Evolutionary conservation across 2,113 vertebrate species (phyloP).

Genomic region (Chaetorhynchus papuensis): DNA sequence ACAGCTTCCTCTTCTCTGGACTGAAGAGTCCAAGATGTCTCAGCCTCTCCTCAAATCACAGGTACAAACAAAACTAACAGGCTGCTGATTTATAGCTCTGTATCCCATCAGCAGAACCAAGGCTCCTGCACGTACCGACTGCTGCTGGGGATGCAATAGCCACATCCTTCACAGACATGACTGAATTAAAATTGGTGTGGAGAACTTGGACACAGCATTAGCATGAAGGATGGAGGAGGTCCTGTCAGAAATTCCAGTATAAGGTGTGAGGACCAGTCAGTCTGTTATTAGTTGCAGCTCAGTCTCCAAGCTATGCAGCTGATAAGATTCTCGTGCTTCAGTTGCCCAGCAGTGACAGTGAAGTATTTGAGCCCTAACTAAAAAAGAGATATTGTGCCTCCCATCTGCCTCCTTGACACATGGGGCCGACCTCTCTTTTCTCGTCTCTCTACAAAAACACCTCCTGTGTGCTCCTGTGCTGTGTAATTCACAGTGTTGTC

Average conservation of each 20-base stretch:
- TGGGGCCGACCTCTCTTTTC: not conserved
- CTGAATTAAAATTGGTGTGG: not conserved
- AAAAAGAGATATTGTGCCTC: not conserved
- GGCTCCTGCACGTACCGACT: fast-evolving
- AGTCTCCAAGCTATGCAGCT: not conserved
- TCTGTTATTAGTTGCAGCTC: not conserved
- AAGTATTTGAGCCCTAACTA: not conserved
- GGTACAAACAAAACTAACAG: not conserved
- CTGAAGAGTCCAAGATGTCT: not conserved
- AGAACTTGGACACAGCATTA: not conserved
- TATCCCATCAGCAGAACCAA: not conserved
- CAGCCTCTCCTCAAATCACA: not conserved
- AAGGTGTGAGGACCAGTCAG: not conserved
- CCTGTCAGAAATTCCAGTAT: not conserved
- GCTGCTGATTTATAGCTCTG: not conserved
- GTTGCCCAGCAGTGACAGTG: not conserved
- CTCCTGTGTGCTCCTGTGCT: not conserved
- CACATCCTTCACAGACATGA: not conserved
- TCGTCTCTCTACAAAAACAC: not conserved
- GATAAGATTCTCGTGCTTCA: not conserved
- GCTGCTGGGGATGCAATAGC: not conserved
- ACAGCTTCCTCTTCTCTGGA: not conserved
- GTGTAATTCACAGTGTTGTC: not conserved
- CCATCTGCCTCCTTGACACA: not conserved
- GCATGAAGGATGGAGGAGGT: not conserved